Percentiles rank a stretch among this genome's conserved stretches.
Conservation (phyloP, 2,888 invertebrate species). For the Sinotaia quadrata region DNA sequence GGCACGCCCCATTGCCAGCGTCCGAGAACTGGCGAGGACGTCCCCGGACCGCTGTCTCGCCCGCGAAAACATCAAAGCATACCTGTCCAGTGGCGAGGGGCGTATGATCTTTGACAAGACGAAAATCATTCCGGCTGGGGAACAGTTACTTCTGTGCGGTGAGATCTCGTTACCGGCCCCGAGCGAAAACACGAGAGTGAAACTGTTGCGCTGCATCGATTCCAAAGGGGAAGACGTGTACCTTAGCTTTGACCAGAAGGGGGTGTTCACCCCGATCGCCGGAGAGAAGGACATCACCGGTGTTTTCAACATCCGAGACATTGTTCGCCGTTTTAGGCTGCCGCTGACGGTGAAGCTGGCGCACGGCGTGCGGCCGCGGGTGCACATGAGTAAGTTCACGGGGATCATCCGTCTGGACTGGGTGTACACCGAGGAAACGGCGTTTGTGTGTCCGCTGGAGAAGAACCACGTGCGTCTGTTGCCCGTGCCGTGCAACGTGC, state of each 20-base stretch:
- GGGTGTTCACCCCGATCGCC: slow-evolving; percentile 92
- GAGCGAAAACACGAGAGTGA: slow-evolving; percentile 46
- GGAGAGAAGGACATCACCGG: slow-evolving; percentile 95
- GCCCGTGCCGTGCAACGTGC: slow-evolving; percentile 88
- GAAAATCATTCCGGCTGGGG: slow-evolving; percentile 62
- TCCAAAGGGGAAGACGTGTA: slow-evolving; percentile 87
- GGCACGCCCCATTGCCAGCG: slow-evolving; percentile 90
- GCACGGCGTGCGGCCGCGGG: slow-evolving; percentile 88
- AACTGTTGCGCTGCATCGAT: slow-evolving; percentile 88
- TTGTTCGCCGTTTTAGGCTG: slow-evolving; percentile 86
- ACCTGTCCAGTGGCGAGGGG: slow-evolving; percentile 58
- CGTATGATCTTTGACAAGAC: slow-evolving; percentile 60
- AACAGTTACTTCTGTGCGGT: slow-evolving; percentile 65
- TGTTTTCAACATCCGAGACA: slow-evolving; percentile 90
- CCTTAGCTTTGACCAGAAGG: slow-evolving; percentile 88
- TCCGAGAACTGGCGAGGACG: slow-evolving; percentile 81
- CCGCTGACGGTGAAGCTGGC: slow-evolving; percentile 93
- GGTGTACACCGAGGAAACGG: slow-evolving; percentile 68
- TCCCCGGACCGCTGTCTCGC: slow-evolving; percentile 79
- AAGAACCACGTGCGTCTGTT: slow-evolving; percentile 76
- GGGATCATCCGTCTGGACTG: slow-evolving; percentile 66
- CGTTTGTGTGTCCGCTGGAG: slow-evolving; percentile 66
- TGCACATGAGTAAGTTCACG: slow-evolving; percentile 62
- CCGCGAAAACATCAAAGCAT: slow-evolving; percentile 75
- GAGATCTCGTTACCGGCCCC: slow-evolving; percentile 52